Percentiles rank a stretch among this genome's conserved stretches.
phyloP scores from a whole-genome alignment of 2,797 vertebrate genomes.

The Ceyx erithaca region DNA sequence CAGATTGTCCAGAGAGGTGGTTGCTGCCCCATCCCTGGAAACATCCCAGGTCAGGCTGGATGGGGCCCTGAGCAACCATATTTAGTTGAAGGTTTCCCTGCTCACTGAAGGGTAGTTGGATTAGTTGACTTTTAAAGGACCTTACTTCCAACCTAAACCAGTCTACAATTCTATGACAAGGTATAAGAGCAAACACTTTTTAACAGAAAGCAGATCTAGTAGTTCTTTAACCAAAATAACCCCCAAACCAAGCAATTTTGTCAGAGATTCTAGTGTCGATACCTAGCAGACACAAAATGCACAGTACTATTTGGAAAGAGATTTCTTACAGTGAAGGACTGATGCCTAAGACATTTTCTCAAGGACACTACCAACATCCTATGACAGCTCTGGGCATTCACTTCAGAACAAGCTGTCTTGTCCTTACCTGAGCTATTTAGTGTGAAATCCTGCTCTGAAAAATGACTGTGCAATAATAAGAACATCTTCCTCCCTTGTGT shows the following conservation, averaged over 20 bases:
- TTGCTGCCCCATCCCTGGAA: neutral
- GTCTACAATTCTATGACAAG: neutral
- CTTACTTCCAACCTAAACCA: neutral
- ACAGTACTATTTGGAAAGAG: neutral
- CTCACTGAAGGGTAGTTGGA: neutral
- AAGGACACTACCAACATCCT: neutral
- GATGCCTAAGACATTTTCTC: conserved; percentile 13
- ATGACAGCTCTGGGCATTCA: conserved; percentile 43
- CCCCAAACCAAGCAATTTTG: neutral
- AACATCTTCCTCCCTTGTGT: conserved; percentile 22
- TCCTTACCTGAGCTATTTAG: conserved; percentile 25
- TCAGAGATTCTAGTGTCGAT: neutral
- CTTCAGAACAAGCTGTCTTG: neutral
- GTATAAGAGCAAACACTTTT: neutral
- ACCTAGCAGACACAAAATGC: neutral
- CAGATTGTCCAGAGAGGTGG: neutral
- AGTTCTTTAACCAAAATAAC: neutral
- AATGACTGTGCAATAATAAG: conserved; percentile 15
- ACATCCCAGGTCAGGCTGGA: neutral
- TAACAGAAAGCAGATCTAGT: neutral
- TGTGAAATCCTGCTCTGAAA: conserved; percentile 21
- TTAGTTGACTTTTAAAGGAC: neutral
- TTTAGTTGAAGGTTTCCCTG: no score
- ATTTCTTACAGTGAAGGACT: neutral
- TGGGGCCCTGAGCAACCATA: neutral